Percentiles rank a stretch among this genome's conserved stretches.
These are phyloP conservation scores for Gerris buenoi DNA, from an alignment of 1,140 invertebrate species.

Conservation along the genomic window DNA sequence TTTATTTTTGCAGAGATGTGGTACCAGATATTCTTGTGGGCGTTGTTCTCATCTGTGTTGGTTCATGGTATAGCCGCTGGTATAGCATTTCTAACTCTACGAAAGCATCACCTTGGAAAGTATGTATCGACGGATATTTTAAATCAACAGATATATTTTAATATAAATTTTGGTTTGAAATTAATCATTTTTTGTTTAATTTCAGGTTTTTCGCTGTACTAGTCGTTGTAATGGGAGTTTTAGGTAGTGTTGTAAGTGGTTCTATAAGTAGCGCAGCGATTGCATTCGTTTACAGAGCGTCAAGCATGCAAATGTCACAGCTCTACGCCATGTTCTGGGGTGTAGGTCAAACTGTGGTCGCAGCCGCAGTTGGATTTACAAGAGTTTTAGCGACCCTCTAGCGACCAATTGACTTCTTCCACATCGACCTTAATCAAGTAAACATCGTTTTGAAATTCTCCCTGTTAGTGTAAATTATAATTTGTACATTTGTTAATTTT, in stretches of 20 bases:
- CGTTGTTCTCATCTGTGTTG: conserved; percentile 79
- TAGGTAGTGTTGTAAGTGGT: conserved; percentile 71
- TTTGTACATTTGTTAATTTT: too few species aligned
- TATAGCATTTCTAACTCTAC: conserved; percentile 73
- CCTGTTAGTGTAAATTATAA: too few species aligned
- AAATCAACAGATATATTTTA: too few species aligned
- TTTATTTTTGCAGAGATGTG: conserved; percentile 88
- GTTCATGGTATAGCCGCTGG: conserved; percentile 79
- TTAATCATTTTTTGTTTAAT: neutral
- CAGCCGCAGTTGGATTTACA: conserved; percentile 76
- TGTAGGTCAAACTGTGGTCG: conserved; percentile 76
- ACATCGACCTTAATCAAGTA: too few species aligned
- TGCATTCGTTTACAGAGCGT: conserved; percentile 80
- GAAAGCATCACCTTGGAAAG: conserved; percentile 85
- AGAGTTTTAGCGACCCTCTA: conserved; percentile 82
- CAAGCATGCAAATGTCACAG: conserved; percentile 71
- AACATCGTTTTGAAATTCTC: too few species aligned
- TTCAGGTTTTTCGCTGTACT: conserved; percentile 67
- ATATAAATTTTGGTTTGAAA: neutral
- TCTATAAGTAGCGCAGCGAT: conserved; percentile 82
- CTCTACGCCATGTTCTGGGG: conserved; percentile 86
- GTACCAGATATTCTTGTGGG: conserved; percentile 90
- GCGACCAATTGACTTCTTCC: too few species aligned
- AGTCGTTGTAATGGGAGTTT: conserved; percentile 72
- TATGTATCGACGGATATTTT: too few species aligned